Evolutionary conservation across 2,113 vertebrate genomes (phyloP), one percentile per base, ranked within the genome.

Genomic region (Poecile atricapillus): DNA sequence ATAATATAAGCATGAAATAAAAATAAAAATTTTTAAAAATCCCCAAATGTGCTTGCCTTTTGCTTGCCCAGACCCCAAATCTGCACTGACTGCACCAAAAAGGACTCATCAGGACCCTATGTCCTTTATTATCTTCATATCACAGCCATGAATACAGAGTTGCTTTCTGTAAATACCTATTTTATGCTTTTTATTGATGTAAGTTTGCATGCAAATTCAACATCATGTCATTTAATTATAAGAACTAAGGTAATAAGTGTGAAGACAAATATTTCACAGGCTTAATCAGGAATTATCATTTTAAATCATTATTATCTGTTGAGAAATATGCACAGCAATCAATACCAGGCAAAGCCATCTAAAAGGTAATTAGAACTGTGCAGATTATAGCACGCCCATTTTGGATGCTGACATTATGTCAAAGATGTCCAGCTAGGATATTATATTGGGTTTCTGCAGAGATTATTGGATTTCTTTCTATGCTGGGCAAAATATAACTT

Each of bases 251-350:
- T 91, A 97, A 95, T 95, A 96, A 76, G 46, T 92, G 58, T 90
- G 77, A 84, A 93, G 83, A 92, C 60, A 96, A 96, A 90, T 97
- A 95, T 93, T 96, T 96, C 93, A 94, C 86, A 96, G 81, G 71
- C n/a, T 44, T 92, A 94, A 96, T 95, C 91, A 96, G 90, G 85
- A 94, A 94, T 92, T 93, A 95, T 87, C 68, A 23, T 81, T 91
- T 95, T 79, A 95, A 96, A 95, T 90, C 90, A 91, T 77, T 90
- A 67, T 91, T 92, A 77, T 79, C 33, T 90, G 56, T 80, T 94
- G 56, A 83, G 56, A 90, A 86, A 35, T 92, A 50, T 62, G 28
- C 14, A 46, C 64, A 85, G 70, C 35, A 96, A 96, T 95, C 96
- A 92, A 97, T 93, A 95, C 22, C 13, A 83, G 39, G 77, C 64